These are phyloP conservation scores for Crocallis elinguaria DNA, from an alignment of 2,888 invertebrate genomes.

Conservation along the genomic window DNA sequence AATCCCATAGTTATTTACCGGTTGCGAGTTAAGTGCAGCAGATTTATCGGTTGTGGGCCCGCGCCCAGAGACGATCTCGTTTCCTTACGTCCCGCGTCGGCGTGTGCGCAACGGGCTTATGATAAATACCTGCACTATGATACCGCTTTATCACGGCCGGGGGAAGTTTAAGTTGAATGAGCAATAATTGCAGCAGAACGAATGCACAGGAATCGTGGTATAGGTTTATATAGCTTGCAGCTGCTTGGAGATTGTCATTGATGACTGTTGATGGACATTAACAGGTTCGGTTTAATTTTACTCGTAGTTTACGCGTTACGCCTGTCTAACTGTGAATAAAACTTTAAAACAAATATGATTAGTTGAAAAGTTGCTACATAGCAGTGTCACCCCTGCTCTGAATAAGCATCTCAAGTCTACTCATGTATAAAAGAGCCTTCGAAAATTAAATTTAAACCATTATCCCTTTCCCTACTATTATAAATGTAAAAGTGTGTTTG, in stretches of 20 bases:
- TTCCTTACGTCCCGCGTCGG: conserved; percentile 65
- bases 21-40: conserved; percentile 83
- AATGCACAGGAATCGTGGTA: conserved; percentile 40
- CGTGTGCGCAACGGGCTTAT: conserved; percentile 55
- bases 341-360: too few species aligned
- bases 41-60: conserved; percentile 78
- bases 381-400: too few species aligned
- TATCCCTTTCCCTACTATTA: too few species aligned
- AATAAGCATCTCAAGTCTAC: too few species aligned
- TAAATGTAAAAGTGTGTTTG: too few species aligned
- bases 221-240: conserved; percentile 41
- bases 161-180: conserved; percentile 52
- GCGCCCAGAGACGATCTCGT: conserved; percentile 76
- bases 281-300: conserved; percentile 44
- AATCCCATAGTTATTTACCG: conserved; percentile 85
- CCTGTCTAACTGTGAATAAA: too few species aligned
- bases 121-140: conserved; percentile 60
- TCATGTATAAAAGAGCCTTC: too few species aligned
- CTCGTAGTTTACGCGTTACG: too few species aligned
- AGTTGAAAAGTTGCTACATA: too few species aligned
- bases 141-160: conserved; percentile 60
- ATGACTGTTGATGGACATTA: conserved; percentile 12
- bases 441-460: too few species aligned
- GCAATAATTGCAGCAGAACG: conserved; percentile 50
- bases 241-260: conserved; percentile 44